These are phyloP conservation scores for Pammene aurita DNA, from an alignment of 2,888 invertebrate genomes.

Conservation along the genomic window DNA sequence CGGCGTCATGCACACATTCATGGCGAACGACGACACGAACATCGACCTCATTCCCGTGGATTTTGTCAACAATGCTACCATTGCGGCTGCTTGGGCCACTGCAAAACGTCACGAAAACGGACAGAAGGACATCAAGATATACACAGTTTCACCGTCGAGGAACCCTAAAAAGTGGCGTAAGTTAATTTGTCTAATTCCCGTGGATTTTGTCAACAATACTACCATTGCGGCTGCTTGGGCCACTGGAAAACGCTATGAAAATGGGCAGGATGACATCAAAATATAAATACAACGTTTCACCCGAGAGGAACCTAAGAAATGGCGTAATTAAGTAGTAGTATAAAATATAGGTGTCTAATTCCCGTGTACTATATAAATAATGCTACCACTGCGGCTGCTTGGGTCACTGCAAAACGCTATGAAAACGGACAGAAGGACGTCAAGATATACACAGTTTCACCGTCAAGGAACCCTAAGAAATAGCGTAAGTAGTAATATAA, in stretches of 20 bases:
- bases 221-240: too few species aligned
- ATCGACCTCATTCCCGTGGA: constrained; percentile 44
- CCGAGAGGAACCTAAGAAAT: constrained; percentile 32
- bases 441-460: too few species aligned
- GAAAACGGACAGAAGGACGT: too few species aligned
- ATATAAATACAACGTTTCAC: constrained; percentile 38
- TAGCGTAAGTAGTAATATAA: too few species aligned
- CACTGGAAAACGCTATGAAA: too few species aligned
- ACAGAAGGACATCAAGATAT: constrained; percentile 31
- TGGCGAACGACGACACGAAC: constrained; percentile 16
- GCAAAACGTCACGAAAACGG: constrained; percentile 15
- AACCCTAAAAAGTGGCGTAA: constrained; percentile 41
- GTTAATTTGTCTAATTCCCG: neutral
- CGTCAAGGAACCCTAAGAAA: too few species aligned
- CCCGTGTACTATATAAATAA: too few species aligned
- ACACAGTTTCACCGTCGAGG: constrained; percentile 28
- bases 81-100: constrained; percentile 41
- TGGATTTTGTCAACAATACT: too few species aligned
- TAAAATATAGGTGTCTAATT: too few species aligned
- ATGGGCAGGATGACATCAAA: constrained; percentile 18
- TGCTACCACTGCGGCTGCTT: too few species aligned
- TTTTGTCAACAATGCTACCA: constrained; percentile 42
- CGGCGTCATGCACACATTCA: constrained; percentile 40
- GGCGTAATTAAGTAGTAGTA: constrained; percentile 29
- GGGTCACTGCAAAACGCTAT: too few species aligned